These are phyloP conservation scores for Zaprionus lachaisei DNA, from an alignment of 1,140 invertebrate species.

Conservation along the genomic window DNA sequence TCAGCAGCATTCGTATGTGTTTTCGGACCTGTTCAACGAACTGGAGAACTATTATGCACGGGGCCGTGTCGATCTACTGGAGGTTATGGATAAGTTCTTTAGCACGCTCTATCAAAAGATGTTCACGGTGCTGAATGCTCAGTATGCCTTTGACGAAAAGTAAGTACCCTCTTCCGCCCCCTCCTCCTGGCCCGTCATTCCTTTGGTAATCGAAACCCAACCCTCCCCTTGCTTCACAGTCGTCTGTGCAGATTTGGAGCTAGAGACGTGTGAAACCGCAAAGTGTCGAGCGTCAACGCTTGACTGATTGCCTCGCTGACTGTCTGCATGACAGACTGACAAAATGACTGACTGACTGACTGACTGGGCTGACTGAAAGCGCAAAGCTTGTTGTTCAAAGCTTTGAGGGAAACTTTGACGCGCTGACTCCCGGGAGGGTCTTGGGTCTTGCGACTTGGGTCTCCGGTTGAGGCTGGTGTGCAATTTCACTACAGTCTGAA, in stretches of 20 bases:
- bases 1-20: conserved; percentile 96
- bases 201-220: conserved; percentile 44
- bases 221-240: conserved; percentile 8
- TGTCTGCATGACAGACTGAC: not conserved
- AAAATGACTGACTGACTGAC: conserved; percentile 27
- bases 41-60: conserved; percentile 95
- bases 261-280: conserved; percentile 78
- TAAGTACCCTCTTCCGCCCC: conserved; percentile 86
- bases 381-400: conserved; percentile 26
- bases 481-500: conserved; percentile 54
- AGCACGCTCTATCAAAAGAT: conserved; percentile 96
- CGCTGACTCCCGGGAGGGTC: conserved; percentile 17
- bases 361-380: conserved; percentile 17
- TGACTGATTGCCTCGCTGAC: conserved; percentile 24
- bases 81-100: conserved; percentile 97
- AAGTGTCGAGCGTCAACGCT: conserved; percentile 59
- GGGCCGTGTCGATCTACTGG: conserved; percentile 92
- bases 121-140: conserved; percentile 96
- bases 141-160: conserved; percentile 94
- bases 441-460: not conserved
- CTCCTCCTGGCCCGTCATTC: not conserved
- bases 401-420: conserved; percentile 58
- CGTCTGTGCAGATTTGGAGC: conserved; percentile 50
- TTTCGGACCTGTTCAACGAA: conserved; percentile 95
- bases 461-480: conserved; percentile 45